Evolutionary conservation across 2,888 invertebrate genomes (phyloP).

Genomic region (Apodemia zela): DNA sequence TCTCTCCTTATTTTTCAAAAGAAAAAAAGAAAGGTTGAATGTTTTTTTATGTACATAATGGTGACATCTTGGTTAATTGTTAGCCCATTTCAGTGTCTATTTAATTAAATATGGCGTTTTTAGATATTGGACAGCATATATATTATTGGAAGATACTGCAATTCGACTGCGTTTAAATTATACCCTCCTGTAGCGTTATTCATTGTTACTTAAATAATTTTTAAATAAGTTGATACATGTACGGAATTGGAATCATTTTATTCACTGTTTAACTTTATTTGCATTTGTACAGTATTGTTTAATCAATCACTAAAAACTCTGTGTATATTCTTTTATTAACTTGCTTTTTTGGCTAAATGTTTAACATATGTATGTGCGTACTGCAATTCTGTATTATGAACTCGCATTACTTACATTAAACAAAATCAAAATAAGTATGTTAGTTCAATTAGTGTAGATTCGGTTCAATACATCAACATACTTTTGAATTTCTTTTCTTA

Average conservation of each 20-base stretch:
- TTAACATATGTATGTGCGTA: slow-evolving; percentile 17
- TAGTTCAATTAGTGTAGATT: neutral
- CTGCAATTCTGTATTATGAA: slow-evolving; percentile 18
- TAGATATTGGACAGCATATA: too few species aligned
- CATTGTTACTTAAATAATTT: neutral
- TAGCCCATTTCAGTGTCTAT: too few species aligned
- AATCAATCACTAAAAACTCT: too few species aligned
- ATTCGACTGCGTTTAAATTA: too few species aligned
- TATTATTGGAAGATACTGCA: too few species aligned
- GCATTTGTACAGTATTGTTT: neutral
- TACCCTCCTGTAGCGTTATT: too few species aligned
- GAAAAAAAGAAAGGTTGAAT: too few species aligned
- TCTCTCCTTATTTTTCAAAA: too few species aligned
- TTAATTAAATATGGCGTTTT: too few species aligned
- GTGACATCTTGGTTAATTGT: too few species aligned
- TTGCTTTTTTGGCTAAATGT: slow-evolving; percentile 11
- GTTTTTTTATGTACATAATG: too few species aligned
- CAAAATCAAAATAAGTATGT: slow-evolving; percentile 36
- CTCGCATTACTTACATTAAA: slow-evolving; percentile 69
- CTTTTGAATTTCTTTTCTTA: slow-evolving; percentile 29
- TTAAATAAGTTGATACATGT: neutral
- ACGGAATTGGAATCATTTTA: neutral
- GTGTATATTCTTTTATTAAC: neutral
- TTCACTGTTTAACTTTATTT: neutral
- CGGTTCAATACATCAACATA: slow-evolving; percentile 1